These are phyloP conservation scores for Lucinisca nassula DNA, from an alignment of 2,888 invertebrate genomes.

Conservation along the genomic window DNA sequence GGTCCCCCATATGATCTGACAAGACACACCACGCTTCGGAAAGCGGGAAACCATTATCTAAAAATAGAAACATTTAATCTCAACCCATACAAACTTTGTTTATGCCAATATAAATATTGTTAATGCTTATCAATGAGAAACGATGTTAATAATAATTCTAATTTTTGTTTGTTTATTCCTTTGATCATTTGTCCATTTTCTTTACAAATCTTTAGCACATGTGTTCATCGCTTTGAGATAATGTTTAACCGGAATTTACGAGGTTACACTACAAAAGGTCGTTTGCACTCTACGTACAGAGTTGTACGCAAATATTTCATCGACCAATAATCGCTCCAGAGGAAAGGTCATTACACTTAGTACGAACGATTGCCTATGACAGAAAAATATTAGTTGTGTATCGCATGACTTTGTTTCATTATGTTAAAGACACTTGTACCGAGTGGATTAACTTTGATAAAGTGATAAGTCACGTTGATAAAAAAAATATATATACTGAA, in stretches of 20 bases:
- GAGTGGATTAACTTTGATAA: background rate
- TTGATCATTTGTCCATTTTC: background rate
- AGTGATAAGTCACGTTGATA: no score
- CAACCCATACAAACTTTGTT: background rate
- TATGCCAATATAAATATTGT: no score
- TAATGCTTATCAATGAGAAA: no score
- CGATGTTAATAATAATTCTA: no score
- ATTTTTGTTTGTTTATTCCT: no score
- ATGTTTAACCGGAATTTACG: conserved; percentile 1
- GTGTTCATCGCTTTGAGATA: background rate
- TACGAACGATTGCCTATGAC: background rate
- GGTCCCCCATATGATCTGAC: no score
- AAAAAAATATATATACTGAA: no score
- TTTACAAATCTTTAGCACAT: background rate
- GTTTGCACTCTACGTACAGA: background rate
- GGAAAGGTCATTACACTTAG: conserved; percentile 8
- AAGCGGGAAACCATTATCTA: background rate
- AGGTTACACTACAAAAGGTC: conserved; percentile 4
- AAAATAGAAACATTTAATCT: background rate
- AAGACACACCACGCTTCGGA: no score
- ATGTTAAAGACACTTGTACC: background rate
- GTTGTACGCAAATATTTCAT: conserved; percentile 11
- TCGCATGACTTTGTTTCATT: background rate
- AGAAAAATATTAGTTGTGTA: background rate
- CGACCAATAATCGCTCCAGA: background rate